phyloP scores from a whole-genome alignment of 2,113 vertebrate species.

The Pristiophorus japonicus region DNA sequence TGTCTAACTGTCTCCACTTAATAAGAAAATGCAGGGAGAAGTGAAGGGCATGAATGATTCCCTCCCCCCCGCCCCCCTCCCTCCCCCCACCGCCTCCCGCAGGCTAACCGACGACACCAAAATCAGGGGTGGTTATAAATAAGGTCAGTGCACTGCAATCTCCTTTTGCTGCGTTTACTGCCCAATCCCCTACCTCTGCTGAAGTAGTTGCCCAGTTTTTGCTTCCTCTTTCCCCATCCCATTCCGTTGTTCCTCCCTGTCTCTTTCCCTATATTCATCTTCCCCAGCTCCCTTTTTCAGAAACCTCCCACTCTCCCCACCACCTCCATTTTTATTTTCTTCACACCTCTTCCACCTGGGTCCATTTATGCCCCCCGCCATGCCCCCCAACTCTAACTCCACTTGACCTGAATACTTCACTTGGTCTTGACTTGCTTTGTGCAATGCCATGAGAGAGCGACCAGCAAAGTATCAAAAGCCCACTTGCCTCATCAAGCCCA shows the following conservation, averaged over 20 bases:
- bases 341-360: background rate
- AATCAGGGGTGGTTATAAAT: background rate
- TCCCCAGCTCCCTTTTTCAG: background rate
- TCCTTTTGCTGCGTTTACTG: background rate
- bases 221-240: background rate
- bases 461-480: background rate
- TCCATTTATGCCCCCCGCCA: background rate
- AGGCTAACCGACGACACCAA: no score
- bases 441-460: background rate
- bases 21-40: background rate
- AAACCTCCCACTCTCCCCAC: background rate
- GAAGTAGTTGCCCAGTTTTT: background rate
- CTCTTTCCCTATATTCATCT: background rate
- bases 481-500: background rate
- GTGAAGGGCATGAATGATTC: background rate
- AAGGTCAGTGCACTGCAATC: background rate
- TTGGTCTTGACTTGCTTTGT: background rate
- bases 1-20: background rate
- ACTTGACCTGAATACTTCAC: background rate
- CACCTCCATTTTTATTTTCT: background rate
- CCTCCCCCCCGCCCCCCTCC: no score
- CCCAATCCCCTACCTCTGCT: background rate
- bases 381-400: background rate
- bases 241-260: background rate
- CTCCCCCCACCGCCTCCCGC: no score